phyloP scores from a whole-genome alignment of 2,797 vertebrate genomes.

The Thunnus albacares region DNA sequence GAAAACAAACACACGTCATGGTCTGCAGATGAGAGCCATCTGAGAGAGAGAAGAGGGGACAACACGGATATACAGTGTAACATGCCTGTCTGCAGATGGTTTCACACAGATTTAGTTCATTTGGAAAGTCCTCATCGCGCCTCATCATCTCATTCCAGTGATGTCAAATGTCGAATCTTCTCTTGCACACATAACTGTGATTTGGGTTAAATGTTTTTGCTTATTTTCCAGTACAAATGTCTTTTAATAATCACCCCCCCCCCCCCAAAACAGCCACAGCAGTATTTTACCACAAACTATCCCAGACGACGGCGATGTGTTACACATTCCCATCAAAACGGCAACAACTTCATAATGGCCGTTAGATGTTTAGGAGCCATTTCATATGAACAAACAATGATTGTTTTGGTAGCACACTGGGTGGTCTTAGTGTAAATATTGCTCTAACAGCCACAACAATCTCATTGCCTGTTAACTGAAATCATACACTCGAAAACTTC shows the following conservation, averaged over 20 bases:
- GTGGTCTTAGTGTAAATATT: constrained; percentile 79
- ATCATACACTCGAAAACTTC: constrained; percentile 57
- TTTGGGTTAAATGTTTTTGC: background rate
- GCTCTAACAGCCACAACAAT: constrained; percentile 62
- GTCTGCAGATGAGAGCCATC: constrained; percentile 55
- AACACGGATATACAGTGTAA: constrained; percentile 3
- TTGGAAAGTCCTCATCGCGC: background rate
- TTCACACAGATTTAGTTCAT: background rate
- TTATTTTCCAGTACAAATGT: constrained; percentile 9
- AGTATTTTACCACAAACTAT: constrained; percentile 21
- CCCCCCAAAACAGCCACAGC: background rate
- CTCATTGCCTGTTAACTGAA: constrained; percentile 55
- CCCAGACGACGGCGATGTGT: constrained; percentile 24
- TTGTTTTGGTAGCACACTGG: constrained; percentile 69
- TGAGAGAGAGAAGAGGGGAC: constrained; percentile 34
- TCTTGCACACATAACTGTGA: background rate
- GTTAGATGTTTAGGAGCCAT: constrained; percentile 52
- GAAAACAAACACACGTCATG: constrained; percentile 74
- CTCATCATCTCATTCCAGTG: background rate
- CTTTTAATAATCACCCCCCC: background rate
- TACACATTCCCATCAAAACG: constrained; percentile 37
- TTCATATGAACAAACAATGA: constrained; percentile 64
- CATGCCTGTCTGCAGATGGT: background rate
- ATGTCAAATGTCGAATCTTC: background rate
- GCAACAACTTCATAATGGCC: constrained; percentile 38